These are phyloP conservation scores for Hymenochirus boettgeri DNA, from an alignment of 2,113 vertebrate species.

Conservation along the genomic window DNA sequence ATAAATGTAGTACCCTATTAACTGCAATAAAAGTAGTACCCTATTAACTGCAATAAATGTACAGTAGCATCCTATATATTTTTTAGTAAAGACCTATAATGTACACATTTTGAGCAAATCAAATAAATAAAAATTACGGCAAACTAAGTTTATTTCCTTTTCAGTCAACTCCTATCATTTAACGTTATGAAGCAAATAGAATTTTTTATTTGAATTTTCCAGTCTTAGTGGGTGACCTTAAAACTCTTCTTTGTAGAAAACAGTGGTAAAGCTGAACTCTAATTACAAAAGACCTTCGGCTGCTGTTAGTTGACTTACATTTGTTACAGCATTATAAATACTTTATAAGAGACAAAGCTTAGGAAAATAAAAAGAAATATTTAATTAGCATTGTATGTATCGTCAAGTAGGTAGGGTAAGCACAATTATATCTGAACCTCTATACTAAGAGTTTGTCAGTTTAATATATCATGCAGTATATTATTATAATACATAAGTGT, in stretches of 20 bases:
- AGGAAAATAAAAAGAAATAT: slow-evolving; percentile 14
- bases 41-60: too few relatives aligned
- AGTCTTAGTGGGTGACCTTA: slow-evolving; percentile 12
- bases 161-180: slow-evolving; percentile 11
- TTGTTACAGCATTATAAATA: slow-evolving; percentile 1
- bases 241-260: slow-evolving; percentile 10
- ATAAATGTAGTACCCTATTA: too few relatives aligned
- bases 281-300: slow-evolving; percentile 14
- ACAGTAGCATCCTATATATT: too few relatives aligned
- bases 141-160: neutral
- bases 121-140: too few relatives aligned
- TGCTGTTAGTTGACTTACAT: slow-evolving; percentile 26
- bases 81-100: too few relatives aligned
- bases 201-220: slow-evolving; percentile 30
- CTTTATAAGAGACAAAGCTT: slow-evolving; percentile 11
- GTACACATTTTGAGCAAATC: too few relatives aligned
- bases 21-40: too few relatives aligned
- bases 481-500: too few relatives aligned
- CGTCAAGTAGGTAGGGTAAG: neutral
- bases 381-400: slow-evolving; percentile 4
- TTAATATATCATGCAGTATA: too few relatives aligned
- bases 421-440: too few relatives aligned
- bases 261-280: neutral
- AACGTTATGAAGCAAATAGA: slow-evolving; percentile 24
- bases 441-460: too few relatives aligned